phyloP scores from a whole-genome alignment of 2,888 invertebrate genomes.

The Crocallis elinguaria region DNA sequence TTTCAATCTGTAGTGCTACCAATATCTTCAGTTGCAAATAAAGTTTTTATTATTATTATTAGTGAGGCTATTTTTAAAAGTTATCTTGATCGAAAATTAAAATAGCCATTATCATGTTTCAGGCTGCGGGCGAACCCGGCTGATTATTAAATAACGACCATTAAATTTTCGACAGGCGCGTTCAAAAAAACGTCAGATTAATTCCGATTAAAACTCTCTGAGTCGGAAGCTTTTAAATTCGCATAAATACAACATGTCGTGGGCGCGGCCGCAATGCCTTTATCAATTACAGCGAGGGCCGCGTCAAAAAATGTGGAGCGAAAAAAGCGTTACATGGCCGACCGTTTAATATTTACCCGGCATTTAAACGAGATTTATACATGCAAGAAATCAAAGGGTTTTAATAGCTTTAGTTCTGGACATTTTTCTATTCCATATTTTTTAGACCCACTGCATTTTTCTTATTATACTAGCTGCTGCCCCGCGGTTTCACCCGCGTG shows the following conservation, averaged over 20 bases:
- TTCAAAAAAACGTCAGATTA: conserved; percentile 69
- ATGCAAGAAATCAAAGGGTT: conserved; percentile 9
- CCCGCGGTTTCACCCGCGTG: no score
- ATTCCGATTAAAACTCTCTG: conserved; percentile 73
- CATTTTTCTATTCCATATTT: no score
- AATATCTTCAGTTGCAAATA: no score
- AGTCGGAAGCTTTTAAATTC: conserved; percentile 79
- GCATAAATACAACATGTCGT: conserved; percentile 80
- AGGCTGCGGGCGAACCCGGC: conserved; percentile 22
- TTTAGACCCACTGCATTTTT: no score
- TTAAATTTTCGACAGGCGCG: conserved; percentile 60
- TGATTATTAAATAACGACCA: conserved; percentile 64
- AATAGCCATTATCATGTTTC: background rate
- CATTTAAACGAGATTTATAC: conserved; percentile 36
- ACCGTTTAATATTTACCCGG: conserved; percentile 66
- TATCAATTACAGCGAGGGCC: conserved; percentile 75
- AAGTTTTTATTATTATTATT: no score
- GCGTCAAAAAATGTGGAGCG: conserved; percentile 63
- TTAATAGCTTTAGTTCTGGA: background rate
- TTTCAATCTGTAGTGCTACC: no score
- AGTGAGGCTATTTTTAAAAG: background rate
- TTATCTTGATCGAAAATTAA: background rate
- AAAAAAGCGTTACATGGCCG: conserved; percentile 54
- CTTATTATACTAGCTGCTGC: no score
- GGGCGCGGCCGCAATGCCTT: conserved; percentile 66